Percentiles rank a stretch among this genome's conserved stretches.
These are phyloP conservation scores for Catostomus latipinnis DNA, from an alignment of 2,797 vertebrate genomes.

Conservation along the genomic window DNA sequence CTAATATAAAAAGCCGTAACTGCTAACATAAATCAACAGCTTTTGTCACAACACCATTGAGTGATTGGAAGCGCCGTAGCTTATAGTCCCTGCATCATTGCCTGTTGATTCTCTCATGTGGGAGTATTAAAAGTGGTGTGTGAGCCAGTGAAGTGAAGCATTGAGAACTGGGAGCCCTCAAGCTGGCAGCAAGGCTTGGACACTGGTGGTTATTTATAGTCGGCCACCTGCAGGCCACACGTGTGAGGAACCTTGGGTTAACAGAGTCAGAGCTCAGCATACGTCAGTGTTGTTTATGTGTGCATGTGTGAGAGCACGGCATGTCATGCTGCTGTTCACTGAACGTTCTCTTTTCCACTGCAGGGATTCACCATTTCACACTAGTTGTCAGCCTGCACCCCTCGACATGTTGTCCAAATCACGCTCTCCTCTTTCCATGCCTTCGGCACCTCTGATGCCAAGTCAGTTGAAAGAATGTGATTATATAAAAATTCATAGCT, in stretches of 20 bases:
- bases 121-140: constrained; percentile 18
- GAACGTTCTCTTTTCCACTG: constrained; percentile 39
- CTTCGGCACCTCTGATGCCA: background rate
- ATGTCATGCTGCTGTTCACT: constrained; percentile 10
- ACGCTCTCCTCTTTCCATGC: background rate
- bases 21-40: background rate
- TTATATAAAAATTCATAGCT: background rate
- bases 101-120: constrained; percentile 1
- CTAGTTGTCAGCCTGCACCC: background rate
- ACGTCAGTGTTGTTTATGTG: constrained; percentile 29
- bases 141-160: constrained; percentile 38
- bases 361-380: constrained; percentile 35
- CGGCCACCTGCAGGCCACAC: constrained; percentile 67
- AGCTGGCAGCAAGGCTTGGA: constrained; percentile 51
- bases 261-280: constrained; percentile 55
- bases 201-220: constrained; percentile 69
- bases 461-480: background rate
- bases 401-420: background rate
- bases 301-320: background rate
- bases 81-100: background rate
- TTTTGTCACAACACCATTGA: background rate
- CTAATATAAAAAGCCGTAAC: background rate
- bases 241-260: constrained; percentile 65
- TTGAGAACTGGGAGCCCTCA: constrained; percentile 12
- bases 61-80: constrained; percentile 6